Evolutionary conservation across 2,888 invertebrate species (phyloP), one percentile per base, ranked within the genome.

Genomic region (Zaprionus lineosus): DNA sequence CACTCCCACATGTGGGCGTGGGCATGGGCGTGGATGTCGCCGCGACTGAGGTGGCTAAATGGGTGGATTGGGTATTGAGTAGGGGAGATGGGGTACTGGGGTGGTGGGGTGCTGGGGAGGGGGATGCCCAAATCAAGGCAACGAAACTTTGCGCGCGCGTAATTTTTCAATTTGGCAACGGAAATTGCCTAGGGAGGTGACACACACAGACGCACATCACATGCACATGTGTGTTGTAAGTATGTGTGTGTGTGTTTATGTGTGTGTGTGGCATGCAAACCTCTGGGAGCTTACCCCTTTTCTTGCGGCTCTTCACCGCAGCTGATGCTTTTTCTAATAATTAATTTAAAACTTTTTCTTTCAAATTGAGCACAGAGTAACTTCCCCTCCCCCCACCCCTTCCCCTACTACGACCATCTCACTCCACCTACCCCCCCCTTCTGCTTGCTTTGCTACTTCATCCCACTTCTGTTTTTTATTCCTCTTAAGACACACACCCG

Each of bases 101-200:
- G 19, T 15, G 11, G 8, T 9, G 5, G 24, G 9, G 18, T 1
- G 18, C 1, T 11, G 29, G 31, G 6, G 14, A 1, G 3, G 1
- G 14, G 6, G 29, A 24, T 43, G 15, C 36, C 31, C 43, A 74
- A 70, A 74, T 74, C 74, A 71, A 64, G 60, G 61, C 72, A 71
- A 59, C 51, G 56, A 85, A 79, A 79, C 86, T 79, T 85, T 79
- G 70, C 77, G 70, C 84, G 77, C 73, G 84, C 83, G 87, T 87
- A 86, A 88, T 88, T 88, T 88, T 88, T 88, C 88, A 88, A 88
- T 88, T 88, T 88, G 87, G 86, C 88, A 86, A 79, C 88, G 88
- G 87, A 87, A 88, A 88, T 88, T 88, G 87, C 88, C 87, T 85
- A 82, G 87, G 87, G 87, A 87, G 87, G 84, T 88, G 85, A 86